These are phyloP conservation scores for Acanthornis magna DNA, from an alignment of 2,797 vertebrate species.

Conservation along the genomic window DNA sequence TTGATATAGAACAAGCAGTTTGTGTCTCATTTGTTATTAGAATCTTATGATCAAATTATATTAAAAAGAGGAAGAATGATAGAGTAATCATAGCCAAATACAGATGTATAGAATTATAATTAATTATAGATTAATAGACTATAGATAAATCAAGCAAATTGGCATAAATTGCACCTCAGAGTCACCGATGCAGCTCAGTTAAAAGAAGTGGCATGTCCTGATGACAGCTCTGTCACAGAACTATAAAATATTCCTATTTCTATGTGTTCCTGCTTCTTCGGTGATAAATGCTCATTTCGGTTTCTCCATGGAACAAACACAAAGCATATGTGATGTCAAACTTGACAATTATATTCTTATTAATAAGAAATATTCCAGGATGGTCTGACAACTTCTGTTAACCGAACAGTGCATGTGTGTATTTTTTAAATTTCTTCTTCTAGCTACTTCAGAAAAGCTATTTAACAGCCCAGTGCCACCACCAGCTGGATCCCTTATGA, in stretches of 20 bases:
- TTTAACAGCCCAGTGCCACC: background rate
- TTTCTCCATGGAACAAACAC: background rate
- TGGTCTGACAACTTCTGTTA: background rate
- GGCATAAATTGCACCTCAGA: background rate
- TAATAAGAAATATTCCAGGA: background rate
- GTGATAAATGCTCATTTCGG: background rate
- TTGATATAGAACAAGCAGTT: background rate
- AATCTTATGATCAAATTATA: background rate
- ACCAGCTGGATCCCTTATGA: background rate
- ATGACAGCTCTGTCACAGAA: background rate
- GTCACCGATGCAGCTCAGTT: background rate
- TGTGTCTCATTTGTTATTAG: background rate
- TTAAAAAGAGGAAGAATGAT: background rate
- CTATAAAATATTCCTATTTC: background rate
- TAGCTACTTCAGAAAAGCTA: background rate
- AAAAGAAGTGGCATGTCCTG: background rate
- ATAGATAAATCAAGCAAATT: background rate
- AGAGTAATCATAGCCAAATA: background rate
- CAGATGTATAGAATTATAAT: background rate
- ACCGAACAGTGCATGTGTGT: background rate
- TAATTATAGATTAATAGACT: background rate
- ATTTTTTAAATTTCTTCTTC: background rate
- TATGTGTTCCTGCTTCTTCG: background rate
- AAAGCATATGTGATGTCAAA: background rate
- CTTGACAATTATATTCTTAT: background rate